Base-by-base conservation (phyloP, 2,113 vertebrate genomes). In the Tetraodon nigroviridis region DNA sequence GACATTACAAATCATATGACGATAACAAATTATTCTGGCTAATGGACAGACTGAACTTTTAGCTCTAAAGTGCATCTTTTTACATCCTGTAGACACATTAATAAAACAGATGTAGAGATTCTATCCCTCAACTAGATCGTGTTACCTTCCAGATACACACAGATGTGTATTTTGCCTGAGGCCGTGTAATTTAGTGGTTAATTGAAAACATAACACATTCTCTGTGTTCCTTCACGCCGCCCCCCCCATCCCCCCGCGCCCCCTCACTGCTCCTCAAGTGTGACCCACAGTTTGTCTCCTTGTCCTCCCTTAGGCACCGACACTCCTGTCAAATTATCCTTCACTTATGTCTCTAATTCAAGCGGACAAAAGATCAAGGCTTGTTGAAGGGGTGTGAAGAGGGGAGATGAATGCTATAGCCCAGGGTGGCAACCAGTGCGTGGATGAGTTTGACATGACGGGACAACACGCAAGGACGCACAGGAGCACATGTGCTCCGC, bases 341-440 rank as follows among this genome's bases (percentile, higher is more conserved):
- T 62, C 70, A 76, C 58, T 75, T 70, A 56, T 46, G 20, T 61
- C 32, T 69, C 46, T 73, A 61, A 79, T 83, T 72, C 71, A 72
- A 61, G 20, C 67, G 47, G 75, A 80, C 62, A 78, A 67, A 71
- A 75, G 62, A 81, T 71, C 60, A 77, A 61, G 58, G 29, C 44
- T 55, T 51, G 69, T 73, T 76, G 60, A 73, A 65, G 61, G 52
- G 51, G 22, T 69, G 62, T 70, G 51, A 71, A 29, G 58, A 71
- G 18, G 17, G 47, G 48, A 73, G 47, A 51, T 7, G 40, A 69
- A 59, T 49, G 55, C 62, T 49, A 47, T 53, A 62, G 65, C 55
- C 50, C 6, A 22, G 55, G 58, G 73, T 68, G 55, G 72, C 42
- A 58, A 18, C 21, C 37, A 54, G 64, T 21, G 63, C 66, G 29